A percentile compares a stretch with the other conserved stretches of the same genome.
These are phyloP conservation scores for Steatornis caripensis DNA, from an alignment of 2,113 vertebrate genomes.

Conservation along the genomic window DNA sequence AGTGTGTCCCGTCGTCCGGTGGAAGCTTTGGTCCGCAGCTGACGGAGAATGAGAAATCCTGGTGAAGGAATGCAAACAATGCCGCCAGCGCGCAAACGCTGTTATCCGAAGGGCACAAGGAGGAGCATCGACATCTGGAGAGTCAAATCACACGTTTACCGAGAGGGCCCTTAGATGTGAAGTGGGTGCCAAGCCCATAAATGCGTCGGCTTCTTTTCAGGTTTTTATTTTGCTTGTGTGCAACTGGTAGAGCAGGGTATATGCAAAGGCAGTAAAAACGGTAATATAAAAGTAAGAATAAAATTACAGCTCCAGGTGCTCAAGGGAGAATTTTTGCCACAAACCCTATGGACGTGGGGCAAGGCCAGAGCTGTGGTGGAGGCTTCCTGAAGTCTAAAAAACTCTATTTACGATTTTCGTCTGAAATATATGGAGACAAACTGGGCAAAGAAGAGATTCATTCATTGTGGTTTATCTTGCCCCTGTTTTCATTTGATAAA, in stretches of 20 bases:
- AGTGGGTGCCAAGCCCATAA: background rate
- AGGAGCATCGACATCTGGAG: background rate
- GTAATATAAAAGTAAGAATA: background rate
- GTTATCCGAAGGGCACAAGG: too few species aligned
- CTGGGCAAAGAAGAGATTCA: background rate
- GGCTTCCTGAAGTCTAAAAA: background rate
- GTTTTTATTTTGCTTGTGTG: background rate
- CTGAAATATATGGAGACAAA: background rate
- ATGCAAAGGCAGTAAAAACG: background rate
- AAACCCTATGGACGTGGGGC: background rate
- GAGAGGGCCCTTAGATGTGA: background rate
- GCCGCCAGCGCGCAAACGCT: too few species aligned
- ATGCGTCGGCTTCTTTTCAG: background rate
- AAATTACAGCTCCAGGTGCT: background rate
- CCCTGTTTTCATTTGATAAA: background rate
- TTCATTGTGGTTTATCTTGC: background rate
- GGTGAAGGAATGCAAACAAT: background rate
- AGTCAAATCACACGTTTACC: background rate
- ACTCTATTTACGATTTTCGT: background rate
- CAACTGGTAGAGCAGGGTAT: background rate
- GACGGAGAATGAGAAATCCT: background rate
- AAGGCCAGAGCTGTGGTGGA: background rate
- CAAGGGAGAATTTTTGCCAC: background rate
- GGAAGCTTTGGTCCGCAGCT: background rate
- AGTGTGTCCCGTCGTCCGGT: accelerated